These are phyloP conservation scores for Hydroisotoma schaefferi DNA, from an alignment of 2,888 invertebrate genomes.

Conservation along the genomic window DNA sequence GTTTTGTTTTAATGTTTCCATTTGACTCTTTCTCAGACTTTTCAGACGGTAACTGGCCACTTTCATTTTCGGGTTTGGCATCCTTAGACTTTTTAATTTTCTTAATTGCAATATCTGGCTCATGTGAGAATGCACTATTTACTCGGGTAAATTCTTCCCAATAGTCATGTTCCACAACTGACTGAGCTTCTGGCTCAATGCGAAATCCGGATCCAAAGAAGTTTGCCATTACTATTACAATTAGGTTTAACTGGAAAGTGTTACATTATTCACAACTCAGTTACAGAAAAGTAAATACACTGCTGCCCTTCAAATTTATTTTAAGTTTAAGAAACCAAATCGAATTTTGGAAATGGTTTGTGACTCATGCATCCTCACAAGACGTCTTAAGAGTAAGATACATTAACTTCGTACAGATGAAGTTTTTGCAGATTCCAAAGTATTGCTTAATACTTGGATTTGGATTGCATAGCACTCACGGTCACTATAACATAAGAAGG, in stretches of 20 bases:
- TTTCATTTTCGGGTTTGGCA: constrained; percentile 5
- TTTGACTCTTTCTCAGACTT: not conserved
- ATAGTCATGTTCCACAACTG: constrained; percentile 38
- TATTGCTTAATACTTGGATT: too few species aligned
- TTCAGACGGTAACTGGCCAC: not conserved
- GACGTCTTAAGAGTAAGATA: too few species aligned
- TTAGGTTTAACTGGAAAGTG: not conserved
- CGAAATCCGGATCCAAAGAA: constrained; percentile 28
- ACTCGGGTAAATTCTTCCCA: constrained; percentile 42
- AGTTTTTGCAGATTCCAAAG: too few species aligned
- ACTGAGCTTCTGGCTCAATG: constrained; percentile 32
- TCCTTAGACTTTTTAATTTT: constrained; percentile 8
- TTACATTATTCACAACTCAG: not conserved
- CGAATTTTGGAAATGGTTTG: not conserved
- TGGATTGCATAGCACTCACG: too few species aligned
- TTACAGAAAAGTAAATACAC: not conserved
- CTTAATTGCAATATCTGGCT: constrained; percentile 19
- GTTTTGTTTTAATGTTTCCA: not conserved
- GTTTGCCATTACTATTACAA: constrained; percentile 18
- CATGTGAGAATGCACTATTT: constrained; percentile 31
- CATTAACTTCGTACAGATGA: too few species aligned
- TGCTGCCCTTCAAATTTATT: too few species aligned
- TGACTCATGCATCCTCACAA: too few species aligned
- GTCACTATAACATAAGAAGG: too few species aligned
- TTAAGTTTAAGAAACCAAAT: not conserved